Percentiles rank a stretch among this genome's conserved stretches.
phyloP scores from a whole-genome alignment of 2,113 vertebrate genomes.

The Sitta europaea region DNA sequence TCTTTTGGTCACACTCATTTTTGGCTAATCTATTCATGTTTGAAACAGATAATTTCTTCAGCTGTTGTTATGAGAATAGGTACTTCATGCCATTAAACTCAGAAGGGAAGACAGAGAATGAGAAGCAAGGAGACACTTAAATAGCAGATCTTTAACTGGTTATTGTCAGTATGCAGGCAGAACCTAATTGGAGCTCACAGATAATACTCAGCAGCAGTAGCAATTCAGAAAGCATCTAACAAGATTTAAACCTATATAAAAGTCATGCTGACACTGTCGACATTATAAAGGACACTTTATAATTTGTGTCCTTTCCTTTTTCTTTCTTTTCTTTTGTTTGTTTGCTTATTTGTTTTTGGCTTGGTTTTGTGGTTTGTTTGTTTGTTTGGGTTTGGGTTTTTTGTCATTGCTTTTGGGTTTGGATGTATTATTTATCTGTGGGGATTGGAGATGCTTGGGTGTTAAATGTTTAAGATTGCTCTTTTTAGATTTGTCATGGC shows the following conservation, averaged over 20 bases:
- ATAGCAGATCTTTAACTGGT: neutral
- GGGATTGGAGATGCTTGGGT: neutral
- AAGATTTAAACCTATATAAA: neutral
- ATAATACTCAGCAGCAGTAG: neutral
- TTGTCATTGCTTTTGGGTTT: neutral
- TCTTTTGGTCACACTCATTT: neutral
- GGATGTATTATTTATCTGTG: neutral
- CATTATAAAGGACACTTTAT: no score
- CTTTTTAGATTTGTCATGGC: neutral
- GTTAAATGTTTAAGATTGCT: neutral
- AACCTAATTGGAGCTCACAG: neutral
- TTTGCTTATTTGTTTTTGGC: neutral
- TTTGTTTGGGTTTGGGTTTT: neutral
- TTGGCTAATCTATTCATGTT: neutral
- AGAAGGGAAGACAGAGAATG: neutral
- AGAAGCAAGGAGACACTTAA: neutral
- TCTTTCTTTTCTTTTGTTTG: neutral
- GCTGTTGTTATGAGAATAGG: neutral
- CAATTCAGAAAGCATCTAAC: neutral
- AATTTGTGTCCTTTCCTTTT: rapidly evolving
- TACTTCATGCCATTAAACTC: neutral
- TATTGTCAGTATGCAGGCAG: neutral
- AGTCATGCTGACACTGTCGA: neutral
- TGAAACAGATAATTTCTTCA: slow-evolving; percentile 1
- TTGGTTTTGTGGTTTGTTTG: neutral